Conservation (phyloP, 2,888 invertebrate species). For the Sturmia bella region DNA sequence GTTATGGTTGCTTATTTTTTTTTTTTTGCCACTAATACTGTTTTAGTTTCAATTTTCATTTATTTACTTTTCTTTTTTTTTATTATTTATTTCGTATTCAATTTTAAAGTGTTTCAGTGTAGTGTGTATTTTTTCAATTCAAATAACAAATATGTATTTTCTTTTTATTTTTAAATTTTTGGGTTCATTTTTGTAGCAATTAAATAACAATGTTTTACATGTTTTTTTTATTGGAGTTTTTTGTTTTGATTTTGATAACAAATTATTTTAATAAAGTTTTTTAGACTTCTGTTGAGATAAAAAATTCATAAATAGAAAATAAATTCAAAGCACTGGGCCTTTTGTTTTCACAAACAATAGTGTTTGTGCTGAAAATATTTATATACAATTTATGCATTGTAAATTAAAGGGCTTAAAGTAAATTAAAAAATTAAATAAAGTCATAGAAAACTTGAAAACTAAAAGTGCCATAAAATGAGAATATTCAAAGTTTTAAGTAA, state of each 20-base stretch:
- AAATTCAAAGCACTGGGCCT: too few relatives aligned
- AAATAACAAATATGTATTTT: conserved; percentile 56
- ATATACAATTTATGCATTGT: too few relatives aligned
- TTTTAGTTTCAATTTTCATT: conserved; percentile 18
- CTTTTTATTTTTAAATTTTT: conserved; percentile 20
- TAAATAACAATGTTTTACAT: conserved; percentile 76
- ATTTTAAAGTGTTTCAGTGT: conserved; percentile 33
- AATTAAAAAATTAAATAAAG: too few relatives aligned
- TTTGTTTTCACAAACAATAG: too few relatives aligned
- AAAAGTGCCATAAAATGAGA: too few relatives aligned
- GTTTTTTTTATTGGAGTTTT: conserved; percentile 20
- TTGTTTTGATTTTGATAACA: conserved; percentile 72
- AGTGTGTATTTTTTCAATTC: conserved; percentile 32
- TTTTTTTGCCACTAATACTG: conserved; percentile 38
- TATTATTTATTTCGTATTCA: background rate
- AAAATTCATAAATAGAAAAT: too few relatives aligned
- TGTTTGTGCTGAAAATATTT: too few relatives aligned
- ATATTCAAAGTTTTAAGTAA: too few relatives aligned
- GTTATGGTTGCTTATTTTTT: too few relatives aligned
- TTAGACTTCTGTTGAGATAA: conserved; percentile 8
- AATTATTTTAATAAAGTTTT: conserved; percentile 67
- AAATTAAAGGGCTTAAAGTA: too few relatives aligned
- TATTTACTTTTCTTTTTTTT: background rate
- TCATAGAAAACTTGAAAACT: too few relatives aligned
- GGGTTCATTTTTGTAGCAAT: conserved; percentile 70